Evolutionary conservation across 2,797 vertebrate genomes (phyloP), one percentile per base, ranked within the genome.

Genomic region (Limnodromus scolopaceus): DNA sequence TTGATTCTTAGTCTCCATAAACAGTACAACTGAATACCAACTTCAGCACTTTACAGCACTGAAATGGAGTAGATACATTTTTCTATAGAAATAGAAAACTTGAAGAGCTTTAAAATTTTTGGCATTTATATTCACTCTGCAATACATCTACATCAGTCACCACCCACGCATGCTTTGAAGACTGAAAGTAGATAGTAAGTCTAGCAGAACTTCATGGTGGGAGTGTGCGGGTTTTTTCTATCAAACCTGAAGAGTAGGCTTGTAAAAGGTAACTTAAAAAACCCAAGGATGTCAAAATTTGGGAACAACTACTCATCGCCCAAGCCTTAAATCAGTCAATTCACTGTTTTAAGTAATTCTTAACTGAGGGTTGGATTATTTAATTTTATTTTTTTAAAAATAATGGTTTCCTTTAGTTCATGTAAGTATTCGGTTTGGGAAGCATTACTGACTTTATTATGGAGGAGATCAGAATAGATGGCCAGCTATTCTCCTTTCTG

Each of bases 141-240:
- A 87, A 91, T 87, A 30, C 45, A 51, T 96, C 92, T 94, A 72
- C 92, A 93, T 96, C 92, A 88, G 74, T 97, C 91, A 95, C 72
- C 78, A 87, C 96, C 94, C 91, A 96, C 95, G 1, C 17, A 8
- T 8, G 68, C 92, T 95, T 94, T 96, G 84, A 97, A 95, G 92
- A 91, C 80, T 80, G 48, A 93, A 94, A 93, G 84, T 82, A 87
- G 86, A 79, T 87, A 92, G 88, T 83, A 94, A 89, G 94, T 92
- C 91, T 95, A 94, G 92, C 91, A 96, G 94, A 96, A 87, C 68
- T 89, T 87, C 34, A 1, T 76, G 72, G 86, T 92, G 61, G 92
- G 92, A 93, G 79, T 87, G 55, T 90, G 64, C 28, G 4, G 57
- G 58, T 88, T 92, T 69, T 89, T 93, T 94, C 75, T 93, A 70